Evolutionary conservation across 2,797 vertebrate species (phyloP).

Genomic region (Leptodactylus fallax): DNA sequence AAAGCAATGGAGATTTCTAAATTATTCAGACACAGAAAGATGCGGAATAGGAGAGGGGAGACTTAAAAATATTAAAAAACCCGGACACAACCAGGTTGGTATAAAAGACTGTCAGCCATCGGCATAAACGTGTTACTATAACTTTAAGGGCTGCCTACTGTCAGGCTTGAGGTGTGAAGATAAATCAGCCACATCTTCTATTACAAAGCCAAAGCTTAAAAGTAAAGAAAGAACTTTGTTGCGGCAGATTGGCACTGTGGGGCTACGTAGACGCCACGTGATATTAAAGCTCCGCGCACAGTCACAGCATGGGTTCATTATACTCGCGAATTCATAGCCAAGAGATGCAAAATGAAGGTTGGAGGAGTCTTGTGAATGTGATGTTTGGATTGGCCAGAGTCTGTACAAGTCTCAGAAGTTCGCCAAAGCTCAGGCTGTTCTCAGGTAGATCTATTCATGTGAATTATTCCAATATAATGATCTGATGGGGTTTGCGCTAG

Average conservation of each 20-base stretch:
- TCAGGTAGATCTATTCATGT: not conserved
- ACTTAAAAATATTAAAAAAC: not conserved
- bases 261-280: not conserved
- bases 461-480: constrained; percentile 21
- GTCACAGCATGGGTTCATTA: not conserved
- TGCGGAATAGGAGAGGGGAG: not conserved
- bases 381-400: not conserved
- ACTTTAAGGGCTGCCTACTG: not conserved
- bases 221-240: too few relatives aligned
- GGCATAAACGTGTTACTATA: not conserved
- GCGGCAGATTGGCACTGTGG: not conserved
- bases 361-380: not conserved
- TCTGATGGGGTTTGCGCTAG: not conserved
- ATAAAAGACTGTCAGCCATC: too few relatives aligned
- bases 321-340: not conserved
- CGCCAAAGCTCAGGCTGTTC: not conserved
- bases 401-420: not conserved
- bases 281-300: not conserved
- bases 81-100: not conserved
- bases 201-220: not conserved
- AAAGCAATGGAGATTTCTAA: constrained; percentile 25
- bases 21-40: constrained; percentile 15
- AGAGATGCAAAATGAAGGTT: not conserved
- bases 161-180: not conserved
- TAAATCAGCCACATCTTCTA: not conserved